Evolutionary conservation across 35 echinoderm and acorn worm species (phyloP).

Genomic region (Lytechinus variegatus): DNA sequence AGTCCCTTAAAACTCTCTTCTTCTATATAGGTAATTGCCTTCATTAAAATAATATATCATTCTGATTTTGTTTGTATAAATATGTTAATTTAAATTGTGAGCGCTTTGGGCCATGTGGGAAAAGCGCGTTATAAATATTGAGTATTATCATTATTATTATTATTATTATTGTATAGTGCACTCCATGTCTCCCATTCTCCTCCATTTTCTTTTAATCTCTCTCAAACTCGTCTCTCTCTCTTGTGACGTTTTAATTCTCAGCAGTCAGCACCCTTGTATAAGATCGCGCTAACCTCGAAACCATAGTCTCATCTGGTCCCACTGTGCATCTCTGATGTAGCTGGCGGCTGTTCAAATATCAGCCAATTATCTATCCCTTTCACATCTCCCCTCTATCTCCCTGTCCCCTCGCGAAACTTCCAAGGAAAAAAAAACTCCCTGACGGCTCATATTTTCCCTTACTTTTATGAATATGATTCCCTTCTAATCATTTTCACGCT

Average conservation of each 20-base stretch:
- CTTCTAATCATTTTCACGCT: slow-evolving; percentile 27
- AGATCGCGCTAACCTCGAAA: not conserved
- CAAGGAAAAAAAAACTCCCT: not conserved
- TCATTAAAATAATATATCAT: too few species aligned
- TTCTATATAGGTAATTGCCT: too few species aligned
- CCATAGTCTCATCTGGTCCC: slow-evolving; percentile 10
- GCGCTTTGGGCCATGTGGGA: too few species aligned
- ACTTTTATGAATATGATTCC: not conserved
- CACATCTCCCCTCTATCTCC: not conserved
- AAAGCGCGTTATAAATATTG: too few species aligned
- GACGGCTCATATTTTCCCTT: not conserved
- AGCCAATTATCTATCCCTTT: slow-evolving; percentile 39
- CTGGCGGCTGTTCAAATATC: slow-evolving; percentile 44
- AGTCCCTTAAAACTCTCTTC: too few species aligned
- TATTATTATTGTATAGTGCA: too few species aligned
- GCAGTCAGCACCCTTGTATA: not conserved
- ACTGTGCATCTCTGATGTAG: slow-evolving; percentile 15
- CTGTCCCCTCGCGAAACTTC: not conserved
- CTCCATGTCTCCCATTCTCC: not conserved
- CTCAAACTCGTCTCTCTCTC: not conserved
- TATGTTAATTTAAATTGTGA: too few species aligned
- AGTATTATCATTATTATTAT: too few species aligned
- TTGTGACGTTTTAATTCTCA: not conserved
- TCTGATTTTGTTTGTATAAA: too few species aligned
- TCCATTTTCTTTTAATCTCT: not conserved